A percentile compares a stretch with the other conserved stretches of the same genome.
phyloP scores from a whole-genome alignment of 2,797 vertebrate species.

The Microcaecilia unicolor region DNA sequence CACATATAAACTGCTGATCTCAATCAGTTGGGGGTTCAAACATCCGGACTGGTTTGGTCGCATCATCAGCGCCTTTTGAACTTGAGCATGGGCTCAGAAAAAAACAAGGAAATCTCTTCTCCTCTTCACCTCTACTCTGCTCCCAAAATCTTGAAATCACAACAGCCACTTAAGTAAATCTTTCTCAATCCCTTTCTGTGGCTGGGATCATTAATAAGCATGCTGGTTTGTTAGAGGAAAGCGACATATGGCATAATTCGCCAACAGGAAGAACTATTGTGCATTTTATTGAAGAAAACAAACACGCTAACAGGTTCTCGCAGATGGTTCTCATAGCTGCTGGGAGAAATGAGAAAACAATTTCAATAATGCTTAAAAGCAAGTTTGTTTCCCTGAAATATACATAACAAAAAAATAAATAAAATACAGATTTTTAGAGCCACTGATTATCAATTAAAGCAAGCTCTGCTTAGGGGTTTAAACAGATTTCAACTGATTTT shows the following conservation, averaged over 20 bases:
- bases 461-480: conserved; percentile 24
- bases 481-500: conserved; percentile 19
- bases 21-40: conserved; percentile 38
- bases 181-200: conserved; percentile 68
- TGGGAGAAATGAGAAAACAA: conserved; percentile 58
- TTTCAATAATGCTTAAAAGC: conserved; percentile 61
- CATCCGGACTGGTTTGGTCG: conserved; percentile 17
- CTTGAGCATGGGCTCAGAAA: conserved; percentile 41
- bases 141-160: conserved; percentile 39
- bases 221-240: conserved; percentile 81
- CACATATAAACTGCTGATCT: conserved; percentile 53
- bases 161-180: conserved; percentile 51
- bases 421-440: conserved; percentile 8
- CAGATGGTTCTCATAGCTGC: conserved; percentile 88
- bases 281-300: conserved; percentile 97
- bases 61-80: no score
- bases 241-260: conserved; percentile 94
- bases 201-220: conserved; percentile 97
- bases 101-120: conserved; percentile 40
- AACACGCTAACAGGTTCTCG: conserved; percentile 96
- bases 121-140: neutral
- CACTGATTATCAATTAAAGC: conserved; percentile 40
- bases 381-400: conserved; percentile 22
- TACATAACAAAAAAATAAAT: conserved; percentile 28
- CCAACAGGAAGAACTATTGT: conserved; percentile 95